phyloP scores from a whole-genome alignment of 2,888 invertebrate species.

The Lymantria dispar region DNA sequence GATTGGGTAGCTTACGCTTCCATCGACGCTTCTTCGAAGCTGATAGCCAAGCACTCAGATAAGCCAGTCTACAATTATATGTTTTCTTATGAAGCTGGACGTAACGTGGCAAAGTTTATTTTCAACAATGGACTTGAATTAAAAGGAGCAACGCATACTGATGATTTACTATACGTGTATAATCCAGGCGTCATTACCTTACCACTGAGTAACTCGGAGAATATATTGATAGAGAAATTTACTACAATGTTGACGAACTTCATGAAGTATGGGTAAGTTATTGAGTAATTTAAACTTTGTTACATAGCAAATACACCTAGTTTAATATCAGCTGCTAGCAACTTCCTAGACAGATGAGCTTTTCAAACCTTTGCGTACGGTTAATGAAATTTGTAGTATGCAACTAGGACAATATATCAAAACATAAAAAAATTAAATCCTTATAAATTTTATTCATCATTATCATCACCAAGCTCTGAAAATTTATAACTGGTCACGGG shows the following conservation, averaged over 20 bases:
- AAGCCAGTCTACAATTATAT: slow-evolving; percentile 62
- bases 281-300: neutral
- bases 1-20: slow-evolving; percentile 63
- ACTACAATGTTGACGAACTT: slow-evolving; percentile 68
- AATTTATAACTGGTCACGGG: too few relatives aligned
- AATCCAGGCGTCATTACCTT: slow-evolving; percentile 58
- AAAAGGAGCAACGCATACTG: slow-evolving; percentile 60
- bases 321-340: too few relatives aligned
- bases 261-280: slow-evolving; percentile 52
- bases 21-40: slow-evolving; percentile 50
- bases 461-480: too few relatives aligned
- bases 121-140: slow-evolving; percentile 36
- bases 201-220: slow-evolving; percentile 42
- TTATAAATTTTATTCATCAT: too few relatives aligned
- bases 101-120: slow-evolving; percentile 57
- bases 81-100: slow-evolving; percentile 60
- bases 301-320: too few relatives aligned
- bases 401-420: too few relatives aligned
- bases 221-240: slow-evolving; percentile 51
- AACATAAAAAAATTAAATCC: too few relatives aligned
- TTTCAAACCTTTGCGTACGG: too few relatives aligned
- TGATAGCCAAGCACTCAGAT: slow-evolving; percentile 49
- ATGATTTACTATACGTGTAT: slow-evolving; percentile 71
- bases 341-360: too few relatives aligned
- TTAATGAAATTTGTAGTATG: too few relatives aligned